These are phyloP conservation scores for Catamblyrhynchus diadema DNA, from an alignment of 2,797 vertebrate genomes.

Conservation along the genomic window DNA sequence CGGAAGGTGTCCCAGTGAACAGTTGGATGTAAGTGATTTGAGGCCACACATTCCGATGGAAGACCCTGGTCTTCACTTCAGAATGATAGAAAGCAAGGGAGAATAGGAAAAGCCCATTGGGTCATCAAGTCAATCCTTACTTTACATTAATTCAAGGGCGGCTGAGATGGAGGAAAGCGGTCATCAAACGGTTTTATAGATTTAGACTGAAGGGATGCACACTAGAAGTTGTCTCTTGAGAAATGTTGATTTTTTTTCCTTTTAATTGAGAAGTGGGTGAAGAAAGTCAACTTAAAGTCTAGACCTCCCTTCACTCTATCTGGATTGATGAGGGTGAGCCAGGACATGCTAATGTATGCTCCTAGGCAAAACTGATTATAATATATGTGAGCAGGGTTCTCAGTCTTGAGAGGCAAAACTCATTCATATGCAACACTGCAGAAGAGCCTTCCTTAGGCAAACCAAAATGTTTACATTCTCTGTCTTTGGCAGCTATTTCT, in stretches of 20 bases:
- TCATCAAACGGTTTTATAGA: neutral
- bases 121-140: neutral
- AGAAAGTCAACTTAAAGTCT: neutral
- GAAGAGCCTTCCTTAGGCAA: constrained; percentile 15
- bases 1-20: neutral
- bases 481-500: constrained; percentile 32
- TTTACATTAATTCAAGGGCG: neutral
- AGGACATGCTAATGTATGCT: neutral
- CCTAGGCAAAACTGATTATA: neutral
- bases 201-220: neutral
- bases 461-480: constrained; percentile 35
- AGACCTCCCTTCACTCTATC: neutral
- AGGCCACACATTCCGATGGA: accelerated
- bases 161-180: neutral
- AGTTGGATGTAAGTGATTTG: neutral
- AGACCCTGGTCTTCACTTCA: neutral
- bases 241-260: neutral
- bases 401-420: constrained; percentile 6
- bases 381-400: neutral
- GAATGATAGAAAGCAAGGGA: neutral
- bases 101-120: neutral
- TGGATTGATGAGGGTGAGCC: neutral
- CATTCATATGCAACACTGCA: constrained; percentile 22
- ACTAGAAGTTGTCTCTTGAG: neutral
- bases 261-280: neutral